phyloP scores from a whole-genome alignment of 2,797 vertebrate genomes.

The Zalophus californianus region DNA sequence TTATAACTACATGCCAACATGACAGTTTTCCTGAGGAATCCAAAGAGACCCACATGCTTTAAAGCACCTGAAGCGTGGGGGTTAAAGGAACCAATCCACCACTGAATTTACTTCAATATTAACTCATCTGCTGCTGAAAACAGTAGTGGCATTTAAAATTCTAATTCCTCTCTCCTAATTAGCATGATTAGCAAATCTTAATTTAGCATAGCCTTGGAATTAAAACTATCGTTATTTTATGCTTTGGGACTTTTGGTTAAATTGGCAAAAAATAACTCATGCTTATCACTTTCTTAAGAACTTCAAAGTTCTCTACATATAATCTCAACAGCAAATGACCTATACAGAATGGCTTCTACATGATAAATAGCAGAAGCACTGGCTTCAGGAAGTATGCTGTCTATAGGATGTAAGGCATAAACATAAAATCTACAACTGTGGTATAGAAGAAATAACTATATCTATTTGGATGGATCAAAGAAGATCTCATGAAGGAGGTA shows the following conservation, averaged over 20 bases:
- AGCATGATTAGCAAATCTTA: constrained; percentile 65
- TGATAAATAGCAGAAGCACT: not conserved
- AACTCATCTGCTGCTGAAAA: constrained; percentile 63
- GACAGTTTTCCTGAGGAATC: constrained; percentile 57
- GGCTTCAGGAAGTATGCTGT: not conserved
- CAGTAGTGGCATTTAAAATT: constrained; percentile 45
- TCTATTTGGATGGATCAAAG: not conserved
- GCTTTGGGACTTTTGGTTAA: constrained; percentile 12
- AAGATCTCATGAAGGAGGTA: not conserved
- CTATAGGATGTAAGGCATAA: not conserved
- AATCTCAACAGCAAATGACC: not conserved
- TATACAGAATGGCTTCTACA: not conserved
- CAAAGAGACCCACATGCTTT: not conserved
- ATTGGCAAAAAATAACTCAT: constrained; percentile 5
- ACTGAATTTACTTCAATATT: constrained; percentile 52
- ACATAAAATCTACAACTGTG: not conserved
- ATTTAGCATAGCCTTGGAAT: constrained; percentile 53
- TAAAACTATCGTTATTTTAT: constrained; percentile 45
- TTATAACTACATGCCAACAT: constrained; percentile 47
- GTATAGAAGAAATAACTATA: not conserved
- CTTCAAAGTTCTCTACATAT: constrained; percentile 24
- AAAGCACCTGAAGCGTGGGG: not conserved
- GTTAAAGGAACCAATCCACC: not conserved
- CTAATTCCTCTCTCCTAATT: constrained; percentile 51
- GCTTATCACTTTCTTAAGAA: constrained; percentile 54